These are phyloP conservation scores for Cuculus canorus DNA, from an alignment of 2,797 vertebrate species.

Conservation along the genomic window DNA sequence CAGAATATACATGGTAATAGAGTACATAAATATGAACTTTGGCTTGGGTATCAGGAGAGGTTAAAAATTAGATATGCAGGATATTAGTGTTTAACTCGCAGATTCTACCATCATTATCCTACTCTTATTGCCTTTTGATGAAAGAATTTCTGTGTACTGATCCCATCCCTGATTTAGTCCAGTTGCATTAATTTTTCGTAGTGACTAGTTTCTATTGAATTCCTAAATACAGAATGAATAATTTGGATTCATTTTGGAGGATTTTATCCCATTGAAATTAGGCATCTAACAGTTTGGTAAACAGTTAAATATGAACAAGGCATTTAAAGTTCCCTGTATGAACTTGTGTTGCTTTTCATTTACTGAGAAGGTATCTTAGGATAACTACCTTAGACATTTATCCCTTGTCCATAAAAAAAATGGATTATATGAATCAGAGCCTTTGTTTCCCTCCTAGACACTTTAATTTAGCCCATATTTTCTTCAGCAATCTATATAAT, in stretches of 20 bases:
- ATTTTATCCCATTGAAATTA: background rate
- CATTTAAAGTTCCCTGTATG: background rate
- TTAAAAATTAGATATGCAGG: slow-evolving; percentile 13
- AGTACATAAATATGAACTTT: slow-evolving; percentile 21
- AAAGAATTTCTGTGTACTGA: background rate
- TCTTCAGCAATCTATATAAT: background rate
- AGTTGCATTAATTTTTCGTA: background rate
- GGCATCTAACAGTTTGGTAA: background rate
- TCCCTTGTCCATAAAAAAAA: background rate
- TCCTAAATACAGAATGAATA: background rate
- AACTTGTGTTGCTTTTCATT: background rate
- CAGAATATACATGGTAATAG: slow-evolving; percentile 23
- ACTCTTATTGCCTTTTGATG: background rate
- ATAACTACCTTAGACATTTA: background rate
- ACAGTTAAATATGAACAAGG: background rate
- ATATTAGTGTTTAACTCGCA: background rate
- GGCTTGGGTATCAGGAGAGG: background rate
- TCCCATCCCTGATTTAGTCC: background rate
- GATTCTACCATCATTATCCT: background rate
- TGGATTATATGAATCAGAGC: accelerated
- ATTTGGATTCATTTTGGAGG: background rate
- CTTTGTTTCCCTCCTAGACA: background rate
- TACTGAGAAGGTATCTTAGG: background rate
- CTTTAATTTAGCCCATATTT: background rate
- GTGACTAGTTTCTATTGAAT: background rate